Evolutionary conservation across 2,113 vertebrate genomes (phyloP).

Genomic region (Rattus rattus): DNA sequence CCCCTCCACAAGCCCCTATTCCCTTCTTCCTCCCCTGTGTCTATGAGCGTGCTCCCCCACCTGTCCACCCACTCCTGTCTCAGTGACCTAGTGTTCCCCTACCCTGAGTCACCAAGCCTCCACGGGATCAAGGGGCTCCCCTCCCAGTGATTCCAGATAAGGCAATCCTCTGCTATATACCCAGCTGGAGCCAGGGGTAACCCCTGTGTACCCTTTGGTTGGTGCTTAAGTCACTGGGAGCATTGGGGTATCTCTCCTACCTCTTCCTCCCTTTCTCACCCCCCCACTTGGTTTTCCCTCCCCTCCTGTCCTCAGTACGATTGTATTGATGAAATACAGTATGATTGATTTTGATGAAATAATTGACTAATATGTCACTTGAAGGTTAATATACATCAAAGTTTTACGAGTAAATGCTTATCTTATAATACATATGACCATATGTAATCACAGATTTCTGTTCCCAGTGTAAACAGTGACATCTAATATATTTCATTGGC

Average conservation of each 20-base stretch:
- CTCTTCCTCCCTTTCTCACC: rapidly evolving
- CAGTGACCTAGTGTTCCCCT: no score
- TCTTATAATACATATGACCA: slow-evolving; percentile 6
- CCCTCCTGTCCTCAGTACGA: not conserved
- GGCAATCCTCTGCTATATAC: no score
- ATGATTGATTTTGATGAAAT: slow-evolving; percentile 34
- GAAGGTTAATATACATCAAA: slow-evolving; percentile 29
- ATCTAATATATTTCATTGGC: slow-evolving; percentile 63
- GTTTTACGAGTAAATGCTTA: slow-evolving; percentile 45
- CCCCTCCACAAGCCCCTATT: no score
- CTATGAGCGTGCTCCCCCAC: no score
- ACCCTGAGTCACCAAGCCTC: no score
- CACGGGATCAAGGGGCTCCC: no score
- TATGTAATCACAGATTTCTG: slow-evolving; percentile 38
- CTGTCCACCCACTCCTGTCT: no score
- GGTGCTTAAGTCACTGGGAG: no score
- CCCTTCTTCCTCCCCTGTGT: no score
- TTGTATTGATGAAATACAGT: not conserved
- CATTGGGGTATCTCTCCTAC: not conserved
- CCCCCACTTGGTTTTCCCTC: not conserved
- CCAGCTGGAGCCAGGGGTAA: no score
- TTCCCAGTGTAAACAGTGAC: slow-evolving; percentile 48
- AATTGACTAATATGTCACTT: slow-evolving; percentile 13
- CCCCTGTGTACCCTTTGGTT: no score
- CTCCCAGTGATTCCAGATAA: no score